Evolutionary conservation across 2,888 invertebrate genomes (phyloP), one percentile per base, ranked within the genome.

Genomic region (Sminthurinus aureus): DNA sequence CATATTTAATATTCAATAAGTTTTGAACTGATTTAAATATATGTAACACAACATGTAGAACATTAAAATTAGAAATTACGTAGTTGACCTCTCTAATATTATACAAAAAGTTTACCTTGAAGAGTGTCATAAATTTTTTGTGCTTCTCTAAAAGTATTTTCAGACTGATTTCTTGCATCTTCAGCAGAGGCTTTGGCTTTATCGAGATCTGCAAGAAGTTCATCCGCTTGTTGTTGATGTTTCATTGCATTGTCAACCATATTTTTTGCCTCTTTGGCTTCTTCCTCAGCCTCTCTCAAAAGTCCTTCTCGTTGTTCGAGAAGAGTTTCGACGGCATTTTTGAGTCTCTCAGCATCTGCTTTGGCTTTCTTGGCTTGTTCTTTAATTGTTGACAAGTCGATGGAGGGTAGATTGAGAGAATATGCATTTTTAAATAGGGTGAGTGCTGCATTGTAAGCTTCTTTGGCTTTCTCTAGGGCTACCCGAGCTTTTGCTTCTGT

Each of bases 361-460:
- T 94, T 94, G 87, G 96, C 94, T 12, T 91, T 91, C 1, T 92
- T 91, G 0, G 96, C 94, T 85, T 95, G 94, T 4, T 92, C 91
- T 87, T 94, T 94, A 81, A 97, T 91, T 86, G 93, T 91, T 0
- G 92, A 92, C 0, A 95, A 92, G 89, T 98, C 94, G 20, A 96
- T 93, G 50, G 93, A 93, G 0, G 98, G 97, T 26, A 97, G 91
- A 51, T 93, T 92, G 0, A 97, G 92, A 66, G 94, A 94, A 85
- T 94, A 94, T 0, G 97, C 95, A 88, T 96, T 94, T 0, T 94
- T 94, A 87, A 96, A 93, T 8, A 97, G 91, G 0, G 94, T 93
- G 22, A 98, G 91, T 0, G 98, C 96, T 85, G 95, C 94, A 22
- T 95, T 94, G 89, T 96, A 95, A 0, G 96, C 96, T 79, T 93